Evolutionary conservation across 2,113 vertebrate species (phyloP), one percentile per base, ranked within the genome.

Genomic region (Pelobates fuscus): DNA sequence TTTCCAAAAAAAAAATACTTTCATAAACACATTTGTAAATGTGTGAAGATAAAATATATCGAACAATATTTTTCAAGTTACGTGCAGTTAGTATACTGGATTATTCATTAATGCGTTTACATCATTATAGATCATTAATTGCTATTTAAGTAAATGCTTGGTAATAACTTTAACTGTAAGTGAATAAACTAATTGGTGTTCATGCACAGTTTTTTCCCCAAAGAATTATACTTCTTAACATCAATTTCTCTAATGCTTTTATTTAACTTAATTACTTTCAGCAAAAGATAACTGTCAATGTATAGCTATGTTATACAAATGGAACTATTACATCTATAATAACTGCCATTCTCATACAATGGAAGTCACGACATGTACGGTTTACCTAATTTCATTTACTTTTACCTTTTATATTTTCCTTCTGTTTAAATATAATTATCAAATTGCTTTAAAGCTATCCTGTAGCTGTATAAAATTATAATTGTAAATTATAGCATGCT

Each of bases 81-180:
- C 14, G 37, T 41, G 7, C 37, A 41, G 37, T 41, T 41, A 41
- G 7, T 12, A 41, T 41, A 8, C 14, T 41, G n/a, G 37, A 1
- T 49, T 14, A 49, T 49, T 49, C 17, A 46, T 46, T 46, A 49
- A 49, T 18, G 3, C 5, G 12, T 27, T 15, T 60, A 60, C 26
- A 23, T 29, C 24, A 60, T 60, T 20, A 62, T 20, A n/a, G 29
- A 21, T 62, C 15, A 62, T 62, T 62, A 62, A 62, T 30, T 30
- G 60, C 30, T n/a, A 21, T 62, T 62, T 5, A 32, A 62, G 25
- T n/a, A 29, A 29, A 20, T 32, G 60, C 29, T 5, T 62, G 27
- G 27, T 62, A 32, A 62, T 32, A 27, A 25, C 29, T n/a, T n/a
- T 62, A 49, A 37, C 58, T 60, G 5, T 8, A 3, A 62, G 24